Base-by-base conservation (phyloP, 2,113 vertebrate species). In the Chinchilla lanigera region DNA sequence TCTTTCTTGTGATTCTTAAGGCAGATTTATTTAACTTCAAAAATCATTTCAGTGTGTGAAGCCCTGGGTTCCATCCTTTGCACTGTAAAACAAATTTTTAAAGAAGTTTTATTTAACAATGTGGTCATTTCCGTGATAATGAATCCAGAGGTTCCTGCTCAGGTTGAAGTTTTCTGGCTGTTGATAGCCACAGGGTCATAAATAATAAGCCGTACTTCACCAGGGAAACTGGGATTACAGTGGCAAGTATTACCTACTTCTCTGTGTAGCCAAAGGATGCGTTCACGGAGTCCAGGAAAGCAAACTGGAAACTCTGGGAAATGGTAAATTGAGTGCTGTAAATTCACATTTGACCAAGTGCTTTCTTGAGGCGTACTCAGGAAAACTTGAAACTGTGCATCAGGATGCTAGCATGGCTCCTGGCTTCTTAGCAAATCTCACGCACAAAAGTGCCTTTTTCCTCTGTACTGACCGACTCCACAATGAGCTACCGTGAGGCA, bases 1-100 rank as follows among this genome's bases (percentile, higher is more conserved):
- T 61, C 95, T 97, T 98, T 92, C 96, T 93, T 90, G 61, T 50
- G 26, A 98, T 91, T 86, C 91, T 97, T 89, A 91, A 41, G 92
- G 97, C 97, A 5, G 35, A 90, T n/a, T 69, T 81, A 88, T 96
- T 98, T 96, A 91, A 96, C 95, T 77, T 97, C 47, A 58, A 96
- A 97, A 86, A 63, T 20, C 26, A 13, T 24, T 47, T 47, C 80
- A 83, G 20, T n/a, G 38, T 24, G 20, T 9, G n/a, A 71, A 19
- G 30, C 19, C 38, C 26, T 67, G 35, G 28, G 24, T 58, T 83
- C 11, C 16, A 92, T 11, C 17, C 19, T 47, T 14, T 30, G 50
- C 52, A 69, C 4, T 54, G 54, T 26, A 90, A 54, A 24, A 16
- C 44, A 58, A 47, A 61, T 52, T 65, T 0, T 47, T 30, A n/a